These are phyloP conservation scores for Ametastegia equiseti DNA, from an alignment of 2,888 invertebrate genomes.

Conservation along the genomic window DNA sequence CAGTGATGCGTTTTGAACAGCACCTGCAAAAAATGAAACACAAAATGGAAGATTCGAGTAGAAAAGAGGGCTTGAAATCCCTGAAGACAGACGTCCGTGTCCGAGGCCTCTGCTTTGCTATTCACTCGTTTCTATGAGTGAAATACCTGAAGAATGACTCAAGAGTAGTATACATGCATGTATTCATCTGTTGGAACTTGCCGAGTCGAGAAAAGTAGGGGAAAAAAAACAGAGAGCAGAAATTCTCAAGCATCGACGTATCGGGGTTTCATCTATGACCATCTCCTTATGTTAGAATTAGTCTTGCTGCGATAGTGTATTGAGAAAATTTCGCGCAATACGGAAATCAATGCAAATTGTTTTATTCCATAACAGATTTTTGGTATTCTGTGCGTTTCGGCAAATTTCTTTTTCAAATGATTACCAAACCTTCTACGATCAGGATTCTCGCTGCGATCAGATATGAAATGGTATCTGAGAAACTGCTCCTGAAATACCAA, in stretches of 20 bases:
- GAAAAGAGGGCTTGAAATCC: too few relatives aligned
- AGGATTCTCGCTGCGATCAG: background rate
- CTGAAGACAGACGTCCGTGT: background rate
- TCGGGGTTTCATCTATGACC: background rate
- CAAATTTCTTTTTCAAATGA: background rate
- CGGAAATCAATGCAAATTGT: background rate
- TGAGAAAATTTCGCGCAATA: background rate
- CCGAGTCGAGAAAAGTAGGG: background rate
- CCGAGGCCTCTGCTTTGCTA: background rate
- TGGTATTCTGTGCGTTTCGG: background rate
- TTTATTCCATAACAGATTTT: too few relatives aligned
- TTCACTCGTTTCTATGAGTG: background rate
- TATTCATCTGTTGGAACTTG: background rate
- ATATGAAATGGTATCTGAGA: background rate
- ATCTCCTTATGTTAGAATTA: background rate
- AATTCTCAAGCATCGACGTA: background rate
- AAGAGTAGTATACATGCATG: background rate
- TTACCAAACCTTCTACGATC: background rate
- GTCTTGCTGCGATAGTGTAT: background rate
- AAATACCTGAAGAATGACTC: slow-evolving; percentile 26
- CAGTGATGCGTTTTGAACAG: too few relatives aligned
- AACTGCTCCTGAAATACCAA: slow-evolving; percentile 21
- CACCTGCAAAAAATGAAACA: background rate
- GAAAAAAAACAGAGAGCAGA: background rate
- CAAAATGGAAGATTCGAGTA: too few relatives aligned